Evolutionary conservation across 1,140 invertebrate species (phyloP).

Genomic region (Muscidifurax raptorellus): DNA sequence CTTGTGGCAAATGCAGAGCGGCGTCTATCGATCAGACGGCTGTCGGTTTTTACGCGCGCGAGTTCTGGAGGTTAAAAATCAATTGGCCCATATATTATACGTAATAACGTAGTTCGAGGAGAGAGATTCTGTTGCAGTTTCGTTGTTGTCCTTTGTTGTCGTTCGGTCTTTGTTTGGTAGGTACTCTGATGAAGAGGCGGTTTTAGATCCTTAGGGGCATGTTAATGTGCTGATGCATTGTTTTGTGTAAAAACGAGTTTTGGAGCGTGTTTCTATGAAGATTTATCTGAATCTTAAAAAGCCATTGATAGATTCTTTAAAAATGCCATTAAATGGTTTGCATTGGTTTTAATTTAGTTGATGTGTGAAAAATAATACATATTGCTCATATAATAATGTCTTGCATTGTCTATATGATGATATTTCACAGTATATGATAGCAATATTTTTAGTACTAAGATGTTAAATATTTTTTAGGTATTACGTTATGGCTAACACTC

Average conservation of each 20-base stretch:
- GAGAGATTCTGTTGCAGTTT: background rate
- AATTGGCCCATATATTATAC: background rate
- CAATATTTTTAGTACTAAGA: background rate
- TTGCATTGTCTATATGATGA: too few relatives aligned
- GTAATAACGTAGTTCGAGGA: background rate
- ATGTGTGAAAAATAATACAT: background rate
- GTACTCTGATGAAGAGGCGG: too few relatives aligned
- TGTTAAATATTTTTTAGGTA: conserved; percentile 65
- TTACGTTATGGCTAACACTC: conserved; percentile 60
- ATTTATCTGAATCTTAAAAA: too few relatives aligned
- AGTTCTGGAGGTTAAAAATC: conserved; percentile 1
- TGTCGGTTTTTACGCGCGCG: background rate
- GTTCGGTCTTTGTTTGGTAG: background rate
- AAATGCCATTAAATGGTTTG: too few relatives aligned
- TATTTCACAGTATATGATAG: background rate
- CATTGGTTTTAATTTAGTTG: background rate
- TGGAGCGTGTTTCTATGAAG: too few relatives aligned
- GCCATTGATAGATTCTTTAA: too few relatives aligned
- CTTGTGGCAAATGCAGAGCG: background rate
- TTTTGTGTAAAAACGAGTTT: too few relatives aligned
- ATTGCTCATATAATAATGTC: background rate
- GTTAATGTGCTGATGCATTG: too few relatives aligned
- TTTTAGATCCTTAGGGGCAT: too few relatives aligned
- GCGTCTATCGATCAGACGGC: background rate
- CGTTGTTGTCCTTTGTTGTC: background rate